Evolutionary conservation across 2,797 vertebrate genomes (phyloP).

Genomic region (Danio albolineatus): DNA sequence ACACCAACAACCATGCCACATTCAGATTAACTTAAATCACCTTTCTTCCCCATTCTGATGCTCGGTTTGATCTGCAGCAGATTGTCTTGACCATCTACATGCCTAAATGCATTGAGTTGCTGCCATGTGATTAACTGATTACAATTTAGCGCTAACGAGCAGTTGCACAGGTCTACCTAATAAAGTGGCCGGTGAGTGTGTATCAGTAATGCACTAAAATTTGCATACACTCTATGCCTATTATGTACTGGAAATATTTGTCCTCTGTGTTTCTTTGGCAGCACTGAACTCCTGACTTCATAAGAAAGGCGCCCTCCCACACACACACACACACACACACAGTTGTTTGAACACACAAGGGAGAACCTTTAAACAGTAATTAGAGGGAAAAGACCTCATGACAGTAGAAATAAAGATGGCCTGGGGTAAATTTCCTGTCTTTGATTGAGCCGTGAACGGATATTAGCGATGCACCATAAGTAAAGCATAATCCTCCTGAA

Average conservation of each 20-base stretch:
- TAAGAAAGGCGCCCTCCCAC: not conserved
- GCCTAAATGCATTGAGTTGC: too few relatives aligned
- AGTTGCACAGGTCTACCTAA: too few relatives aligned
- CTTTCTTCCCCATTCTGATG: too few relatives aligned
- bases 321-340: not conserved
- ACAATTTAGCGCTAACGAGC: too few relatives aligned
- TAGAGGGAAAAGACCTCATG: not conserved
- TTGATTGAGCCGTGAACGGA: conserved; percentile 10
- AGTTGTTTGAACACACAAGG: not conserved
- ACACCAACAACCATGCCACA: too few relatives aligned
- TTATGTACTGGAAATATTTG: not conserved
- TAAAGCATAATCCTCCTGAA: conserved; percentile 38
- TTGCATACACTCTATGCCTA: not conserved
- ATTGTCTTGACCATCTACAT: too few relatives aligned
- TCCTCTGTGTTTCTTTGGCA: not conserved
- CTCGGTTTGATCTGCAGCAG: too few relatives aligned
- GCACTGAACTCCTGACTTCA: not conserved
- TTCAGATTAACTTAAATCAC: too few relatives aligned
- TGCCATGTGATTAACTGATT: too few relatives aligned
- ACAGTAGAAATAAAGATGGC: conserved; percentile 36
- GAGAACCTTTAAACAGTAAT: conserved; percentile 2
- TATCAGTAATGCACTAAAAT: not conserved
- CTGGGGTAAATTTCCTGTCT: conserved; percentile 32
- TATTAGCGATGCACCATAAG: conserved; percentile 34
- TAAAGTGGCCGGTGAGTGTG: too few relatives aligned